These are phyloP conservation scores for Hydrotaea diabolus DNA, from an alignment of 2,888 invertebrate species.

Conservation along the genomic window DNA sequence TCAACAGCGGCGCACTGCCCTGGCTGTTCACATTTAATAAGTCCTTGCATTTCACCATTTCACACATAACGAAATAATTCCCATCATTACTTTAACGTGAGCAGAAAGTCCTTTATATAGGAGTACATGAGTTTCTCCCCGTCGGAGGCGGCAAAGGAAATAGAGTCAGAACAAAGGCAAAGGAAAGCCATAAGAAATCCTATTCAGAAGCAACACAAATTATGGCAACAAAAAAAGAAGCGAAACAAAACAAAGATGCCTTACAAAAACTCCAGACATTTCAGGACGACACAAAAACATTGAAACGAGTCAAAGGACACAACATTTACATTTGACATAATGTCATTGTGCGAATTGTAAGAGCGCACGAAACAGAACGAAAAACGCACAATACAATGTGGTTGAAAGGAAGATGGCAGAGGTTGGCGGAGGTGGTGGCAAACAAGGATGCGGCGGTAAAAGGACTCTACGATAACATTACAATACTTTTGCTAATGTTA, in stretches of 20 bases:
- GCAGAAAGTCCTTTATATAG: conserved; percentile 23
- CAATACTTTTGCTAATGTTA: conserved; percentile 41
- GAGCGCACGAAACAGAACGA: background rate
- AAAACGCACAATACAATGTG: background rate
- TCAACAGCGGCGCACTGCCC: background rate
- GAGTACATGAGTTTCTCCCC: background rate
- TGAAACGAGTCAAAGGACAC: conserved; percentile 51
- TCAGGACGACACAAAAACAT: conserved; percentile 33
- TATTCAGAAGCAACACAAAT: background rate
- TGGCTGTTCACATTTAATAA: conserved; percentile 10
- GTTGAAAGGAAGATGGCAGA: background rate
- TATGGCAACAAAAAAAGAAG: conserved; percentile 20
- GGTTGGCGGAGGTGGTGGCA: background rate
- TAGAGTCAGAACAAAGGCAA: background rate
- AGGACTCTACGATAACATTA: conserved; percentile 27
- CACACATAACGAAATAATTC: conserved; percentile 27
- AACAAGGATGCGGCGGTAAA: background rate
- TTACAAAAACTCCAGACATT: conserved; percentile 44
- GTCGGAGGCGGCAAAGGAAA: background rate
- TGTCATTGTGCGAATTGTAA: conserved; percentile 40
- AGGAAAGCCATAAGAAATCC: background rate
- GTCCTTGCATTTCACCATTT: conserved; percentile 20
- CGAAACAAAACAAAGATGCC: conserved; percentile 36
- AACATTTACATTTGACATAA: conserved; percentile 49
- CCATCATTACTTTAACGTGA: conserved; percentile 38